Base-by-base conservation (phyloP, 2,888 invertebrate species). In the Latrodectus hesperus region DNA sequence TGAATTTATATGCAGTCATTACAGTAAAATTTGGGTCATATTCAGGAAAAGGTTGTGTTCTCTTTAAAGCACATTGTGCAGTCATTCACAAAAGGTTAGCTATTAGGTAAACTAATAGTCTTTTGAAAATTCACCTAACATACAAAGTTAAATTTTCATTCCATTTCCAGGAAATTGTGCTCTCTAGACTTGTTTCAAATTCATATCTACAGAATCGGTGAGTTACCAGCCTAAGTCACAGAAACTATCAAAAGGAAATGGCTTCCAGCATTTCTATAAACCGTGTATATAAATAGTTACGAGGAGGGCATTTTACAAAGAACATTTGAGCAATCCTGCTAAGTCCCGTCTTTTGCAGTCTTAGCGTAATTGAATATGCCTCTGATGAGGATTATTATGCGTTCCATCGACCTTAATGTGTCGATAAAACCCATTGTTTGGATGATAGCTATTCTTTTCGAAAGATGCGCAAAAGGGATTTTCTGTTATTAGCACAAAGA, bases 391-490 rank as follows among this genome's bases (percentile, higher is more conserved):
- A 87, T 87, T 87, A 87, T 82, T 81, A 72, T 67, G 65, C 72
- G 73, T 71, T n/a, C 74, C 77, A 72, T 26, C 67, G 86, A 87
- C 77, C 86, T 67, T 82, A 87, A 87, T 87, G 77, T 70, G 72
- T 73, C 81, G 86, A 87, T 87, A 87, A 87, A 81, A 73, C 72
- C 26, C 67, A 80, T 87, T 81, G 81, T 87, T 87, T 70, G 72
- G 72, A 49, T 53, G 22, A 14, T 64, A 17, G 71, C 80, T 55
- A 81, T 81, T 81, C 73, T 81, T 68, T 81, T 65, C 9, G 11
- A 4, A 17, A 49, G 81, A 65, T 65, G 73, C 65, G 10, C 49
- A 49, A 71, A 71, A 71, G 38, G 71, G n/a, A 38, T 71, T 71
- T 22, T 51, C 51, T 9, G n/a, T 49, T 38, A n/a, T 38, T 12